These are phyloP conservation scores for Cheilosia vulpina DNA, from an alignment of 2,888 invertebrate species.

Conservation along the genomic window DNA sequence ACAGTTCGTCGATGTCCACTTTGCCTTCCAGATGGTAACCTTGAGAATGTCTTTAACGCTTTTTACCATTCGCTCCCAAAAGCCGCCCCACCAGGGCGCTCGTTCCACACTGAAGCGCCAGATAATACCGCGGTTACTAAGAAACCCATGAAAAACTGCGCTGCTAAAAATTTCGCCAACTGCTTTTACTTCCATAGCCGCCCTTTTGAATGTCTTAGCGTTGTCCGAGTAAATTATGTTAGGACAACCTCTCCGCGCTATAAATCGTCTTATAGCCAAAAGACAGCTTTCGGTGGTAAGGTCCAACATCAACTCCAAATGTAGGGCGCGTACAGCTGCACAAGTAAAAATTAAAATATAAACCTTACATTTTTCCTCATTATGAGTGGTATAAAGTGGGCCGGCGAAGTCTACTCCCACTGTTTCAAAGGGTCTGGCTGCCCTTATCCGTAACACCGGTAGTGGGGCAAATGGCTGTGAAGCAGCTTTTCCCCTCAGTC, in stretches of 20 bases:
- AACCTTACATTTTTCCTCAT: no score
- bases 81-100: conserved; percentile 5
- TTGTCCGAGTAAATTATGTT: conserved; percentile 35
- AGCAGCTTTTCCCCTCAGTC: background rate
- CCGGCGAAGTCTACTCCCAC: background rate
- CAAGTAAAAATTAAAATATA: background rate
- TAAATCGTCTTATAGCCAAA: conserved; percentile 30
- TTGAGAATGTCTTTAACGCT: conserved; percentile 21
- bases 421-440: background rate
- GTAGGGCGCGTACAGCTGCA: conserved; percentile 26
- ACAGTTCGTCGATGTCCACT: no score
- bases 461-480: conserved; percentile 4
- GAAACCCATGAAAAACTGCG: conserved; percentile 27
- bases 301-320: conserved; percentile 42
- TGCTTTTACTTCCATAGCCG: conserved; percentile 20
- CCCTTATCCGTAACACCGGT: background rate
- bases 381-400: background rate
- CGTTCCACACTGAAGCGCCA: conserved; percentile 17
- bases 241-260: background rate
- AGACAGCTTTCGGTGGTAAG: conserved; percentile 45
- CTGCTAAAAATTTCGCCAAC: background rate
- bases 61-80: conserved; percentile 14
- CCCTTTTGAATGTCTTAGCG: conserved; percentile 26
- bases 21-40: conserved; percentile 35
- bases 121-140: conserved; percentile 18